These are phyloP conservation scores for Anarhynchus alexandrinus DNA, from an alignment of 2,113 vertebrate genomes.

Conservation along the genomic window DNA sequence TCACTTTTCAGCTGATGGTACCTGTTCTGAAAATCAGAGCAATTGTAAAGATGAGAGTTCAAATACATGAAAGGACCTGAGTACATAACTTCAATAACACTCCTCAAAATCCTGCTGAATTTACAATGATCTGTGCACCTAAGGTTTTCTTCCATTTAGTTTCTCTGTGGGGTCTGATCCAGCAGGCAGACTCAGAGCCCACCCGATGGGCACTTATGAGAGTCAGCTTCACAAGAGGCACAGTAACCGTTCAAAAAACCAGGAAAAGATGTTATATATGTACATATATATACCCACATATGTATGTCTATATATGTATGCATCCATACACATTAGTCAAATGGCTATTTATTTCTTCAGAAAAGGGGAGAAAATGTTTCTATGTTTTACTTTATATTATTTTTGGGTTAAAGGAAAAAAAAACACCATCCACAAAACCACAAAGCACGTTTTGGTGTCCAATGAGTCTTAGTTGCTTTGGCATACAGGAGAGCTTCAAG, in stretches of 20 bases:
- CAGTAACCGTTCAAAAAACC: background rate
- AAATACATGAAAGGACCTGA: background rate
- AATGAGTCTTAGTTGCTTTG: background rate
- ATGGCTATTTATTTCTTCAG: background rate
- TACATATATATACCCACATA: fast-evolving
- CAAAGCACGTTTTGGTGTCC: fast-evolving
- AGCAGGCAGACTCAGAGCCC: background rate
- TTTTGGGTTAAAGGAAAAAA: background rate
- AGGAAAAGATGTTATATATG: background rate
- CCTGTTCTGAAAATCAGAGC: background rate
- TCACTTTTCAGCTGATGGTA: background rate
- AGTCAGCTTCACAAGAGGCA: background rate
- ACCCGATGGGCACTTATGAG: background rate
- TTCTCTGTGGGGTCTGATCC: background rate
- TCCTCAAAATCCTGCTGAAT: background rate
- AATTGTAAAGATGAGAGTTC: background rate
- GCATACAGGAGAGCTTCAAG: background rate
- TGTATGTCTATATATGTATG: no score
- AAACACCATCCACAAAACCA: background rate
- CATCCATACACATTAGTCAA: background rate
- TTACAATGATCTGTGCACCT: background rate
- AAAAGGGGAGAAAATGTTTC: background rate
- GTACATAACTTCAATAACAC: background rate
- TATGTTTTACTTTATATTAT: background rate
- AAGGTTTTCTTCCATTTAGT: background rate